Evolutionary conservation across 2,797 vertebrate genomes (phyloP).

Genomic region (Fratercula arctica): DNA sequence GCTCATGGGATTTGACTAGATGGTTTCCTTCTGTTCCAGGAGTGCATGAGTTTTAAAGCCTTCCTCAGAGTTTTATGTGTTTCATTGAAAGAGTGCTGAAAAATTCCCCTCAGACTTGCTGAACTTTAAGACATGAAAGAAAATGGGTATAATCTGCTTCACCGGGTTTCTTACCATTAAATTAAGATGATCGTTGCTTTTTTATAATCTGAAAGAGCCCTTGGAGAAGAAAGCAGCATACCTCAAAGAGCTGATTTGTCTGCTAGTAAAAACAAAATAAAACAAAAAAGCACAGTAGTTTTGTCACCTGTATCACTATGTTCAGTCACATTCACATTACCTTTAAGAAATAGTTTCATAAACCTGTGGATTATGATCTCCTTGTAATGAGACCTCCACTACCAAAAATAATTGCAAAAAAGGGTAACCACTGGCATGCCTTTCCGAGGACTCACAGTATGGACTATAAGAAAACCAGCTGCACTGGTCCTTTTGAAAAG

Average conservation of each 20-base stretch:
- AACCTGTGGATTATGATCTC: not conserved
- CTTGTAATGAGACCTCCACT: not conserved
- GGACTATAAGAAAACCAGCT: not conserved
- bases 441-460: not conserved
- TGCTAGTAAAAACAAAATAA: not conserved
- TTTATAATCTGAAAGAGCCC: not conserved
- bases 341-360: not conserved
- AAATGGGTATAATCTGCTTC: conserved; percentile 2
- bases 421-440: not conserved
- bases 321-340: not conserved
- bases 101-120: not conserved
- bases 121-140: not conserved
- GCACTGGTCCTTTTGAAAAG: not conserved
- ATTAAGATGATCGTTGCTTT: fast-evolving
- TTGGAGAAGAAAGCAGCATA: not conserved
- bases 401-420: not conserved
- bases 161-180: not conserved
- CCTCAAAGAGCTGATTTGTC: not conserved
- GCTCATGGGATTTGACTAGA: not conserved
- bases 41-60: not conserved
- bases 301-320: not conserved
- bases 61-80: not conserved
- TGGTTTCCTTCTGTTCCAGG: not conserved
- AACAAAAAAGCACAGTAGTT: not conserved
- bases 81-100: not conserved